Evolutionary conservation across 2,888 invertebrate species (phyloP), one percentile per base, ranked within the genome.

Genomic region (Ditylenchus weischeri): DNA sequence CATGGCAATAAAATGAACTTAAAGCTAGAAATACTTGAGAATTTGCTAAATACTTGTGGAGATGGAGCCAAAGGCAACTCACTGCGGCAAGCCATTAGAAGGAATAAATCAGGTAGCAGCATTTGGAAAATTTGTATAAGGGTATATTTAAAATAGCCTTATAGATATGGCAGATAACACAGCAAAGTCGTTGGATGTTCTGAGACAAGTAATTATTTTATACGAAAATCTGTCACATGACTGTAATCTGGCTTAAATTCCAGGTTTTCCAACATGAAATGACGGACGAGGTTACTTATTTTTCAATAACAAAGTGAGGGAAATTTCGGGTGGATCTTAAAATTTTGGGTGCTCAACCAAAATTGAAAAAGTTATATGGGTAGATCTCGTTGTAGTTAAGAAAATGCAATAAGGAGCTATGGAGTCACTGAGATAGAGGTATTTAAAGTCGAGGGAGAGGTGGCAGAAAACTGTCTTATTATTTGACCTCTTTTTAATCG

Each of bases 1-100:
- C 48, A 80, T 69, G 79, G 80, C 10, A 79, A 80, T 68, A 80
- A 80, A 65, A 71, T 79, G 76, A 80, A 79, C 60, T 68, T 79
- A 69, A 71, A 78, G 21, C 68, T 79, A 29, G 70, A 72, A n/a
- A 79, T 78, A 47, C 66, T 80, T 35, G 80, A 80, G 43, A 72
- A 72, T 57, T 62, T 79, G 49, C 66, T 79, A 60, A 72, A 69
- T 10, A 66, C 71, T 43, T 62, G 49, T n/a, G 72, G 69, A 11
- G 70, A 59, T 1, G 71, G 62, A 19, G 72, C 72, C 0, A 73
- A 66, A 57, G 61, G 64, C 47, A 72, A 72, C 48, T 72, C 72
- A 13, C 58, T 72, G 36, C 62, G 72, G 21, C 72, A 75, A 62
- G 69, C 73, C 4, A 75, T 81, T 49, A 72, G 71, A 48, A 69